Evolutionary conservation across 1,140 invertebrate species (phyloP).

Genomic region (Saxidomus purpurata): DNA sequence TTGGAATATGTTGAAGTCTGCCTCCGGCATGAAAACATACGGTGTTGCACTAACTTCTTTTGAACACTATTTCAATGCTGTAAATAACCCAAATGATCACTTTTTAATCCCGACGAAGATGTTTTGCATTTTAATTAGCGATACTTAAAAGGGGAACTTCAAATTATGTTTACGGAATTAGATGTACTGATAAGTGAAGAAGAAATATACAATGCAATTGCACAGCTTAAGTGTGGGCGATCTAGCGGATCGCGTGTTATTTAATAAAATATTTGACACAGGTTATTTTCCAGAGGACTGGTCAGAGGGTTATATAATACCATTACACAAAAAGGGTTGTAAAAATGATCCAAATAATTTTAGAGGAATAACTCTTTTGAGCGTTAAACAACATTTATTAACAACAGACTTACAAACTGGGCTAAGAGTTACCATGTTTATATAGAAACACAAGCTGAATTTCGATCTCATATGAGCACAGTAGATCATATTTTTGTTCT

Average conservation of each 20-base stretch:
- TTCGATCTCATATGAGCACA: no score
- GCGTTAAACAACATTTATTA: constrained; percentile 42
- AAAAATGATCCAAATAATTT: constrained; percentile 41
- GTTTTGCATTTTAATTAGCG: constrained; percentile 18
- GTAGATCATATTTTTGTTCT: no score
- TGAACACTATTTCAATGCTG: constrained; percentile 13
- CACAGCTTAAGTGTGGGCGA: not conserved
- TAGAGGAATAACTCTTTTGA: constrained; percentile 46
- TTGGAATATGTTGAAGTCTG: constrained; percentile 3
- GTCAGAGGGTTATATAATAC: constrained; percentile 26
- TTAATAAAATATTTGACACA: constrained; percentile 27
- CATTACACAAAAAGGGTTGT: constrained; percentile 36
- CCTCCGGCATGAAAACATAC: not conserved
- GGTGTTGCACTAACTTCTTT: not conserved
- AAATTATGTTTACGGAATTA: constrained; percentile 38
- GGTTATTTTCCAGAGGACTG: constrained; percentile 19
- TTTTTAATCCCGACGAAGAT: constrained; percentile 40
- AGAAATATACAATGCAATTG: not conserved
- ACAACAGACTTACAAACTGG: no score
- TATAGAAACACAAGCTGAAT: no score
- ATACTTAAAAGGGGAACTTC: not conserved
- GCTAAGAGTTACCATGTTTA: no score
- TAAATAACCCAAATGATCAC: not conserved
- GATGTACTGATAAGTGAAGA: not conserved
- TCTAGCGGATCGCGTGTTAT: not conserved